Evolutionary conservation across 2,888 invertebrate genomes (phyloP).

Genomic region (Lordiphosa andalusiaca): DNA sequence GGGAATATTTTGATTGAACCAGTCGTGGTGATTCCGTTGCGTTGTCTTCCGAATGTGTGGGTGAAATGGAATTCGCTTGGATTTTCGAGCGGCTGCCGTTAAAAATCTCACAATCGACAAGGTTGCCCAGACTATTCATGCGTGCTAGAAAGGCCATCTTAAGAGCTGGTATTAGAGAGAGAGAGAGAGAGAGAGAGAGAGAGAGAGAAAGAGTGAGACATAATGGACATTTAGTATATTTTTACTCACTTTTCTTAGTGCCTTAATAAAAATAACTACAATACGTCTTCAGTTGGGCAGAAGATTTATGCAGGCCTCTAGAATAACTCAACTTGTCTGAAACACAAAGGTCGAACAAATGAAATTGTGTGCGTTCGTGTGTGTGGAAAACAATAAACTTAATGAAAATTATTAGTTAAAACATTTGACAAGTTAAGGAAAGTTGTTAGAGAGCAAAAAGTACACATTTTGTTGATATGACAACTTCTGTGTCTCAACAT

Average conservation of each 20-base stretch:
- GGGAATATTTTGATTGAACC: constrained; percentile 17
- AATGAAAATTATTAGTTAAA: no score
- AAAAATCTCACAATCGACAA: constrained; percentile 30
- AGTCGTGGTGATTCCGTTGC: not conserved
- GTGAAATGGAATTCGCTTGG: not conserved
- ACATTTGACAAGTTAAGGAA: no score
- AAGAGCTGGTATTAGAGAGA: not conserved
- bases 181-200: not conserved
- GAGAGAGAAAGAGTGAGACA: not conserved
- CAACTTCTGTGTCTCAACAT: no score
- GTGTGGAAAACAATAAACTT: no score
- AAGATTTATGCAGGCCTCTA: constrained; percentile 4
- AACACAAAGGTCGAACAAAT: no score
- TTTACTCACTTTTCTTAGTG: not conserved
- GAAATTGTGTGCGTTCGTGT: no score
- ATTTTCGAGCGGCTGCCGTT: not conserved
- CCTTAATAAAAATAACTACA: not conserved
- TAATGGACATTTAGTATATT: not conserved
- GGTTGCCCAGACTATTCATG: constrained; percentile 32
- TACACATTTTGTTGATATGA: no score
- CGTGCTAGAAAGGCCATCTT: constrained; percentile 60
- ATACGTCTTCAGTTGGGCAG: constrained; percentile 5
- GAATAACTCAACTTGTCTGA: no score
- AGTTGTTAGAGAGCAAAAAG: no score
- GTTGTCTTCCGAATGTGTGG: not conserved